Evolutionary conservation across 2,888 invertebrate genomes (phyloP), one percentile per base, ranked within the genome.

Genomic region (Chrysina gloriosa): DNA sequence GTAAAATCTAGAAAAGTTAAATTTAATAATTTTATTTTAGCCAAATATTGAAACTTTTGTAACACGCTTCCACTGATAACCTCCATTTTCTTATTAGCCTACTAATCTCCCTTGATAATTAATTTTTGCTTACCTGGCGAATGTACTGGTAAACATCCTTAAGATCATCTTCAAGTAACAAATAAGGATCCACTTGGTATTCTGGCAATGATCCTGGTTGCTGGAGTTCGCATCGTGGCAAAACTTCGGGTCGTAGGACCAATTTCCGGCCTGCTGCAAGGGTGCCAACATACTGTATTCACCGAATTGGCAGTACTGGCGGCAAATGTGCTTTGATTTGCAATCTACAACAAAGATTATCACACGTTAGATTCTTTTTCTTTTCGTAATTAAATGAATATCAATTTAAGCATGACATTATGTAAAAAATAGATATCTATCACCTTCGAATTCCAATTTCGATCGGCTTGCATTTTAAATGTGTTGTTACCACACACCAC

Each of bases 61-160:
- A n/a, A n/a, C n/a, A n/a, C n/a, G n/a, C n/a, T n/a, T n/a, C n/a
- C n/a, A n/a, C n/a, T n/a, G n/a, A n/a, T n/a, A n/a, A n/a, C n/a
- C n/a, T n/a, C n/a, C n/a, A n/a, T n/a, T n/a, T n/a, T n/a, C n/a
- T n/a, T n/a, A n/a, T n/a, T n/a, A n/a, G n/a, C n/a, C n/a, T n/a
- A n/a, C n/a, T n/a, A n/a, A n/a, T n/a, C n/a, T n/a, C n/a, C n/a
- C n/a, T n/a, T n/a, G n/a, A n/a, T n/a, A n/a, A n/a, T n/a, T n/a
- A n/a, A n/a, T n/a, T n/a, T n/a, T n/a, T n/a, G n/a, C n/a, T 52
- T 84, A 95, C 96, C 86, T 91, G 87, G 89, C 92, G 88, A 81
- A 96, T 94, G 81, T 95, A 92, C 77, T 90, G 89, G 81, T 94
- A 95, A 77, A 96, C 89, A 77, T 92, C 91, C 81, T 92, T 92